phyloP scores from a whole-genome alignment of 2,113 vertebrate species.

The Toxotes jaculatrix region DNA sequence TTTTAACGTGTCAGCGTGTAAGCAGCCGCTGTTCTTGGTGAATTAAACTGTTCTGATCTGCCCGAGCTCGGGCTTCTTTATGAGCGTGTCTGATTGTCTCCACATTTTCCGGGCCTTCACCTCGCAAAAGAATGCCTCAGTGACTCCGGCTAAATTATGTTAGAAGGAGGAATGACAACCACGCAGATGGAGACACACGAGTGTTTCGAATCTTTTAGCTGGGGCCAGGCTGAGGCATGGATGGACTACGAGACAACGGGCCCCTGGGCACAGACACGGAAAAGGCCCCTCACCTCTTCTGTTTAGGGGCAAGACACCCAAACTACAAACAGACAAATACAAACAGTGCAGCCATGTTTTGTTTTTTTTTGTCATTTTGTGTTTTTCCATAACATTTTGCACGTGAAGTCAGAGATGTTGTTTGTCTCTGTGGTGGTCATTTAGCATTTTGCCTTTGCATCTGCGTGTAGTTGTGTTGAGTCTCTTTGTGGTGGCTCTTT shows the following conservation, averaged over 20 bases:
- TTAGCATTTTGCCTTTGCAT: not conserved
- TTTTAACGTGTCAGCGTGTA: constrained; percentile 34
- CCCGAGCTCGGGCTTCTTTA: constrained; percentile 41
- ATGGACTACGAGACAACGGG: constrained; percentile 1
- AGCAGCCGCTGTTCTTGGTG: constrained; percentile 44
- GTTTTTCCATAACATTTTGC: too few relatives aligned
- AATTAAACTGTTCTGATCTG: constrained; percentile 37
- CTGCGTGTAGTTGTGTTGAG: not conserved
- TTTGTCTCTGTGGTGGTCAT: too few relatives aligned
- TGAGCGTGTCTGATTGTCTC: constrained; percentile 69
- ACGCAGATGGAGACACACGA: constrained; percentile 42
- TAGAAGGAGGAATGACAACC: constrained; percentile 57
- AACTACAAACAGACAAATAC: not conserved
- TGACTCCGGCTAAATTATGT: constrained; percentile 47
- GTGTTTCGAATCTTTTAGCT: constrained; percentile 36
- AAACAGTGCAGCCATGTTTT: not conserved
- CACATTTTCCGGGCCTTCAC: constrained; percentile 67
- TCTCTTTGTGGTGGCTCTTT: not conserved
- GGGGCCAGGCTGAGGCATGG: constrained; percentile 14
- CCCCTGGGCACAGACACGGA: not conserved
- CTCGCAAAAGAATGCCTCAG: constrained; percentile 59
- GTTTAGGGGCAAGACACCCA: not conserved
- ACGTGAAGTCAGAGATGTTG: too few relatives aligned
- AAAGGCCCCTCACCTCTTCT: not conserved
- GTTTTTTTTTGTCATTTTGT: too few relatives aligned